Conservation (phyloP, 2,113 vertebrate genomes). For the Callospermophilus lateralis region DNA sequence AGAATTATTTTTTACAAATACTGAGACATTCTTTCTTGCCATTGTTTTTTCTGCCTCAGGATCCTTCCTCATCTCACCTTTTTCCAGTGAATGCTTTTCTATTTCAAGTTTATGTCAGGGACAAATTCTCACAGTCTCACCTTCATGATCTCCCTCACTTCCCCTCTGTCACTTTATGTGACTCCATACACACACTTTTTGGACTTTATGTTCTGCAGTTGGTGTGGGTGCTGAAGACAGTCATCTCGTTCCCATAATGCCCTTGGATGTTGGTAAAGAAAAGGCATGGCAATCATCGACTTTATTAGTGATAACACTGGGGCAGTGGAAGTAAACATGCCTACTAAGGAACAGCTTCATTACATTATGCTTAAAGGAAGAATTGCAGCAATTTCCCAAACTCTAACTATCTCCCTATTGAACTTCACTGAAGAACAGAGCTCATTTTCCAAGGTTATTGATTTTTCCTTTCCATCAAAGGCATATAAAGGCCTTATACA, state of each 20-base stretch:
- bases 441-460: constrained; percentile 47
- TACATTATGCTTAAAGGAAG: neutral
- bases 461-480: constrained; percentile 35
- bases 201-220: neutral
- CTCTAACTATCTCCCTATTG: neutral
- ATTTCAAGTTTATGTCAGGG: neutral
- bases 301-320: neutral
- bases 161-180: neutral
- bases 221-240: neutral
- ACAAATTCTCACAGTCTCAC: neutral
- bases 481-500: neutral
- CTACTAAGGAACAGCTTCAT: neutral
- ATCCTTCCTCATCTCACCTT: neutral
- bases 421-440: constrained; percentile 19
- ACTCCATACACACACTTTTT: neutral
- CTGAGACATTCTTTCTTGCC: neutral
- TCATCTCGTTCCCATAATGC: neutral
- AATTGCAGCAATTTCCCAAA: neutral
- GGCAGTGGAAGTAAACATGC: neutral
- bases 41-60: neutral
- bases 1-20: neutral
- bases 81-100: neutral
- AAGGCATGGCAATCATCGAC: neutral
- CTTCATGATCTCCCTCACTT: neutral
- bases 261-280: neutral